phyloP scores from a whole-genome alignment of 2,888 invertebrate species.

The Desoria tigrina region DNA sequence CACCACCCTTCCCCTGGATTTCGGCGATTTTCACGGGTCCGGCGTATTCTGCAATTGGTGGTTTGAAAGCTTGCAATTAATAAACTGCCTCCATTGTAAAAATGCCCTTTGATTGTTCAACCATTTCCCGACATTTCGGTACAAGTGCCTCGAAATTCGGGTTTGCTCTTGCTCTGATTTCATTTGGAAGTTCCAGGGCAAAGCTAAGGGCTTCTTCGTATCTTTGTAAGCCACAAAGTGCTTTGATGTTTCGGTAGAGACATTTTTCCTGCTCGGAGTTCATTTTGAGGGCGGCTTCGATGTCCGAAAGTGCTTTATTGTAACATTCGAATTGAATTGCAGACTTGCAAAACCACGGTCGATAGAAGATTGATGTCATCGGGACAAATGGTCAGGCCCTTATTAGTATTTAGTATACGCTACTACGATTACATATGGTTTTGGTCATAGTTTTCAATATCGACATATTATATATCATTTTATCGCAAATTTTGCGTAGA shows the following conservation, averaged over 20 bases:
- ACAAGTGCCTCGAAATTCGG: not conserved
- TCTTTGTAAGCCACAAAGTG: not conserved
- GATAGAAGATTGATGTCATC: not conserved
- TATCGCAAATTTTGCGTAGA: too few relatives aligned
- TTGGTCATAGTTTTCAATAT: too few relatives aligned
- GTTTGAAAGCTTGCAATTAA: not conserved
- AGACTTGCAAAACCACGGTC: not conserved
- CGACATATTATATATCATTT: too few relatives aligned
- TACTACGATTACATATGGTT: too few relatives aligned
- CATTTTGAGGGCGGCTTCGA: not conserved
- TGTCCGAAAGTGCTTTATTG: not conserved
- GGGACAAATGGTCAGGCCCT: not conserved
- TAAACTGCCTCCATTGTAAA: too few relatives aligned
- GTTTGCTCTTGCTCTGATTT: not conserved
- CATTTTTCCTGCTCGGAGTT: slow-evolving; percentile 8
- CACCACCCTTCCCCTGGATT: slow-evolving; percentile 16
- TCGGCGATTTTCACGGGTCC: slow-evolving; percentile 2
- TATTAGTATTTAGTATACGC: too few relatives aligned
- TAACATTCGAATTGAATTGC: not conserved
- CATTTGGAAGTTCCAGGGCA: not conserved
- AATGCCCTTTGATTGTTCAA: not conserved
- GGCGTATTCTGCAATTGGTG: slow-evolving; percentile 1
- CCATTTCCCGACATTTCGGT: not conserved
- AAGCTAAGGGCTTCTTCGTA: slow-evolving; percentile 7
- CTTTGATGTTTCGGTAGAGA: not conserved